Conservation (phyloP, 2,797 vertebrate species). For the Enteromius unitaeniatus region DNA sequence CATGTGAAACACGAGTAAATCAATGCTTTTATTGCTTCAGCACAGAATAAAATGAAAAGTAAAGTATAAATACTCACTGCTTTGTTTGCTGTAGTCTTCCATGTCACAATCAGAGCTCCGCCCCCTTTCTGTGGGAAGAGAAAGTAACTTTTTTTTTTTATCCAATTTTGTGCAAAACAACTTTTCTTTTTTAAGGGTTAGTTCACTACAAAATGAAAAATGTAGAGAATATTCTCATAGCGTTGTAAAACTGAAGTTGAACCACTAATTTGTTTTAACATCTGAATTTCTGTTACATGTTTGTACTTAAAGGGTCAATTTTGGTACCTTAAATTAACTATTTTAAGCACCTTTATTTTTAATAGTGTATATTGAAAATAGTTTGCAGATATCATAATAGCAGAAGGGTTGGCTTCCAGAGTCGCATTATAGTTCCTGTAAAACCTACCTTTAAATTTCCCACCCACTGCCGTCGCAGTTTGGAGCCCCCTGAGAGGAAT, state of each 20-base stretch:
- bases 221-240: too few relatives aligned
- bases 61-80: constrained; percentile 74
- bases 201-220: too few relatives aligned
- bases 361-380: neutral
- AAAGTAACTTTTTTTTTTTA: neutral
- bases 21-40: neutral
- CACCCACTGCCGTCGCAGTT: constrained; percentile 85
- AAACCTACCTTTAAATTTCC: constrained; percentile 85
- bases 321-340: too few relatives aligned
- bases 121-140: constrained; percentile 84
- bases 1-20: neutral
- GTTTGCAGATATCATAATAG: neutral
- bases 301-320: too few relatives aligned
- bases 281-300: too few relatives aligned
- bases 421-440: neutral
- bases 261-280: too few relatives aligned
- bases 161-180: neutral
- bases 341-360: too few relatives aligned
- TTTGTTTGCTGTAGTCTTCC: constrained; percentile 85
- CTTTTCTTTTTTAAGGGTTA: neutral
- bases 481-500: constrained; percentile 70
- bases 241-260: too few relatives aligned
- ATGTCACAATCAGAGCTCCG: constrained; percentile 85
- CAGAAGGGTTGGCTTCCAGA: neutral
- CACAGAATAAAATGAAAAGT: neutral